Evolutionary conservation across 2,888 invertebrate genomes (phyloP).

Genomic region (Erpobdella octoculata): DNA sequence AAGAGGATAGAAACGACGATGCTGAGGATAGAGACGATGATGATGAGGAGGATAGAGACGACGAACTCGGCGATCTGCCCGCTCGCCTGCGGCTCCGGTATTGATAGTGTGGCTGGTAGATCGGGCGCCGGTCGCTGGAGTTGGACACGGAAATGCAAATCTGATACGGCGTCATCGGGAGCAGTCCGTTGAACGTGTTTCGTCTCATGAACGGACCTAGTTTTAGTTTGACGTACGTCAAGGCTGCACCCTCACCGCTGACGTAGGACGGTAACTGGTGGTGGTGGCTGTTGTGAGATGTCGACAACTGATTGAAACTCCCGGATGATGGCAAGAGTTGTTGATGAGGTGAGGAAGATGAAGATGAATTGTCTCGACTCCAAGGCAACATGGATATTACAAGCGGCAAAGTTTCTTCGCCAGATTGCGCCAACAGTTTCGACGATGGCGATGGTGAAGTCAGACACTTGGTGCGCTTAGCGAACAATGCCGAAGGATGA

Average conservation of each 20-base stretch:
- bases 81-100: no score
- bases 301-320: no score
- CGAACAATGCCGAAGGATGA: neutral
- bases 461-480: neutral
- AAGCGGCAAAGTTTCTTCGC: neutral
- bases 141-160: slow-evolving; percentile 11
- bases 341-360: no score
- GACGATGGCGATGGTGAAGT: neutral
- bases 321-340: no score
- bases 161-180: slow-evolving; percentile 4
- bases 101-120: neutral
- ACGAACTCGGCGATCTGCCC: no score
- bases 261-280: neutral
- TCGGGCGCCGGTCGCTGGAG: neutral
- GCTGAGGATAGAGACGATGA: no score
- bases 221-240: slow-evolving; percentile 1
- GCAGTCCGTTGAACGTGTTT: slow-evolving; percentile 13
- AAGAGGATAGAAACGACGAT: neutral
- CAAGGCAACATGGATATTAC: no score
- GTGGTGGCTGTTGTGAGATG: neutral
- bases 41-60: no score
- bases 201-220: slow-evolving; percentile 14
- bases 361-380: neutral
- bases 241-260: neutral
- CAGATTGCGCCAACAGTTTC: neutral